These are phyloP conservation scores for Phania funesta DNA, from an alignment of 2,888 invertebrate genomes.

Conservation along the genomic window DNA sequence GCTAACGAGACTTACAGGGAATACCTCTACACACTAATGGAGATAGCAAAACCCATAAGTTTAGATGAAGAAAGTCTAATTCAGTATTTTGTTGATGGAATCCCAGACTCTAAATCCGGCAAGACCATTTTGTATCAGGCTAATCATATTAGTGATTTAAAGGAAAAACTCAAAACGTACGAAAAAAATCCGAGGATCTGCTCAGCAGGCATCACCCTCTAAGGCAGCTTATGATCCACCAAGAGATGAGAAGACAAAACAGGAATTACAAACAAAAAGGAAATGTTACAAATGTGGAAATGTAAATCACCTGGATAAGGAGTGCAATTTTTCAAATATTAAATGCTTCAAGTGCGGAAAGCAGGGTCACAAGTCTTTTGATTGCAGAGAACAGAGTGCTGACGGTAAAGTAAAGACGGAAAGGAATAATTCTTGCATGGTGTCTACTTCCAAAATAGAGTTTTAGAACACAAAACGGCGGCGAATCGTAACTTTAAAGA, in stretches of 20 bases:
- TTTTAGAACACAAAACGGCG: not conserved
- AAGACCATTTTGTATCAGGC: conserved; percentile 40
- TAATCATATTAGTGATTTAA: conserved; percentile 8
- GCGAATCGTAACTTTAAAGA: not conserved
- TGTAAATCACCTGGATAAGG: not conserved
- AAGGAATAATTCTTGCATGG: not conserved
- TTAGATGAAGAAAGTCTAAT: conserved; percentile 8
- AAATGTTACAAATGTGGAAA: not conserved
- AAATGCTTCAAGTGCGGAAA: not conserved
- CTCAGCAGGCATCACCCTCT: not conserved
- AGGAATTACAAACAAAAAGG: not conserved
- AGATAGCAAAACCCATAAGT: no score
- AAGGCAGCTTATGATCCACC: not conserved
- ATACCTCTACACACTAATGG: no score
- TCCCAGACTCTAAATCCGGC: conserved; percentile 20
- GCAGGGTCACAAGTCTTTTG: not conserved
- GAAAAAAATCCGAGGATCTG: conserved; percentile 31
- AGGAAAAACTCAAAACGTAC: conserved; percentile 25
- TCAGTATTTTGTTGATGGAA: conserved; percentile 30
- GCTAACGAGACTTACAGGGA: no score
- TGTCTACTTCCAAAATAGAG: not conserved
- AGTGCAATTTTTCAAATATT: not conserved
- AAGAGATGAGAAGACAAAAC: not conserved
- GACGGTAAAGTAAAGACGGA: not conserved
- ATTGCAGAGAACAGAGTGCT: not conserved